phyloP scores from a whole-genome alignment of 2,797 vertebrate species.

The Ceryle rudis region DNA sequence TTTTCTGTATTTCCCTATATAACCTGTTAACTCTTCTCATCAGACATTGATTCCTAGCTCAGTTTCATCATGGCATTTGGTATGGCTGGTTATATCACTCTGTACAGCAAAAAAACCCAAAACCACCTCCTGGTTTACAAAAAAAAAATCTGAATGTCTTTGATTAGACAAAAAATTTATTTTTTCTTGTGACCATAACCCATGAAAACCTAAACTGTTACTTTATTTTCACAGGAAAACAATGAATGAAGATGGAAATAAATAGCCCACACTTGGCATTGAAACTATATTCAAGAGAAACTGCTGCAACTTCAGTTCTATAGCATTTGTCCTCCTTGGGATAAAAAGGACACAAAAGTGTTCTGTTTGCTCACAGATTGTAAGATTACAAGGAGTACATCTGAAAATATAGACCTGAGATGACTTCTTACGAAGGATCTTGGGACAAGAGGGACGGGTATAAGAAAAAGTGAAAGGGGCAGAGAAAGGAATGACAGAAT shows the following conservation, averaged over 20 bases:
- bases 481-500: neutral
- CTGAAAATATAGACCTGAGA: neutral
- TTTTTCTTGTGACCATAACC: neutral
- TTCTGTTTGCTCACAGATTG: neutral
- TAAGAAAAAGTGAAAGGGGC: neutral
- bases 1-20: neutral
- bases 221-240: neutral
- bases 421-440: neutral
- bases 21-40: neutral
- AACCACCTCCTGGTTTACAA: neutral
- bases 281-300: neutral
- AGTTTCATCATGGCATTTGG: neutral
- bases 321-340: neutral
- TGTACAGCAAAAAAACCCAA: neutral
- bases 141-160: neutral
- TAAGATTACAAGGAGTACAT: neutral
- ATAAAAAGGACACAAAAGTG: neutral
- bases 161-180: neutral
- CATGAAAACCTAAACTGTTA: neutral
- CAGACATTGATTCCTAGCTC: neutral
- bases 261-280: neutral
- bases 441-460: neutral
- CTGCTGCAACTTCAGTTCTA: neutral
- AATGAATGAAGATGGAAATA: neutral
- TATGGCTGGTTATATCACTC: neutral